phyloP scores from a whole-genome alignment of 30 jellyfish, hydroid and myxozoan genomes.

The Kudoa iwatai region DNA sequence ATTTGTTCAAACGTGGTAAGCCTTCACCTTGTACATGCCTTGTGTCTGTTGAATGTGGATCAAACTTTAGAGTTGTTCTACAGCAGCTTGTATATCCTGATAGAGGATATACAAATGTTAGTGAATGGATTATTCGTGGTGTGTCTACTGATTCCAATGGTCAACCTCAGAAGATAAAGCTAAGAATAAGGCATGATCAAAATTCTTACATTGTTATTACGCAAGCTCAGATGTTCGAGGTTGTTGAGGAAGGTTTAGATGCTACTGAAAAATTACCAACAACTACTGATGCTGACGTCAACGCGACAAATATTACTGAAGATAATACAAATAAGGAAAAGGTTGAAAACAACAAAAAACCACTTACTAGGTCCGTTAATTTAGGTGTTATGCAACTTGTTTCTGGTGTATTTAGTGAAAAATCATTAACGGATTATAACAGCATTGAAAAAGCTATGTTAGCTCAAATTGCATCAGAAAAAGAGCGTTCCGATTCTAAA shows the following conservation, averaged over 20 bases:
- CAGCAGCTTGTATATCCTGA: not conserved
- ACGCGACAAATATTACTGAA: conserved; percentile 1
- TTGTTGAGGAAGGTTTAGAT: not conserved
- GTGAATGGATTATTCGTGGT: not conserved
- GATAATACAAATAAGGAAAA: conserved; percentile 7
- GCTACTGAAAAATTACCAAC: not conserved
- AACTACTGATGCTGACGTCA: not conserved
- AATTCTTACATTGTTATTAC: not conserved
- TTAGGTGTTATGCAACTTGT: too few species aligned
- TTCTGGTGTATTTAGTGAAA: too few species aligned
- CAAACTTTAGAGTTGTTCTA: too few species aligned
- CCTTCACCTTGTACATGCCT: not conserved
- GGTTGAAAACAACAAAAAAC: conserved; percentile 14
- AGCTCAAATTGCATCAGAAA: conserved; percentile 20
- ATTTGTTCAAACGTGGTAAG: not conserved
- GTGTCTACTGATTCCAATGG: not conserved
- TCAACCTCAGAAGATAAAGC: not conserved
- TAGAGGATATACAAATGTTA: not conserved
- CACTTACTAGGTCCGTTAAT: too few species aligned
- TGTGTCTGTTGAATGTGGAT: too few species aligned
- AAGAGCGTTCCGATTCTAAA: conserved; percentile 45
- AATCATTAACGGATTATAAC: not conserved
- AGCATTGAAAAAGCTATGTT: conserved; percentile 33
- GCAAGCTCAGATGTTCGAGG: not conserved
- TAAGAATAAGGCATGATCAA: not conserved